Base-by-base conservation (phyloP, 2,797 vertebrate species). In the Xenopus petersii region DNA sequence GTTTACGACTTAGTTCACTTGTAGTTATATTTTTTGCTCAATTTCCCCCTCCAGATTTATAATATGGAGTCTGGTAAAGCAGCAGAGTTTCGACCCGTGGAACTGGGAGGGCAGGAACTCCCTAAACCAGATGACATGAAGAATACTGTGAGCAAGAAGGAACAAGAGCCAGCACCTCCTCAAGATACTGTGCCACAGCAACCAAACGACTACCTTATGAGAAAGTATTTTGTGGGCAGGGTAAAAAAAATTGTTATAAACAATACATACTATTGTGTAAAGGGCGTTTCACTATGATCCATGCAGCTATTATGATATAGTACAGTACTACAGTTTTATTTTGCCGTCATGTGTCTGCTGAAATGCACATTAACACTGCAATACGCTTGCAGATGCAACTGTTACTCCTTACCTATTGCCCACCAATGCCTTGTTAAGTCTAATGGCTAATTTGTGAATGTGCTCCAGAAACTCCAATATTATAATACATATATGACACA, bases 181-280 rank as follows among this genome's bases (percentile, higher is more conserved):
- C 49, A 64, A 36, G 64, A 65, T 24, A 72, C 62, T 61, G 83
- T 82, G 61, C 0, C 12, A 80, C 82, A 86, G 26, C 26, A 30
- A 30, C 26, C 2, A 4, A 30, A 30, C 26, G 4, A 30, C n/a
- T 91, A 87, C 71, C 90, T 85, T 74, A 16, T 73, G 46, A 89
- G 74, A 79, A 89, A 70, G 81, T 93, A 90, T 78, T 91, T 93
- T 81, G 90, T 93, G 48, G 79, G 92, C 26, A 87, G 92, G 91
- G 92, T 93, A 89, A 77, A 61, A 55, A 13, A 24, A 58, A 30
- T 30, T 30, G 26, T 30, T 30, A 30, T 30, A 30, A 30, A 30
- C 26, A 30, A 30, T 30, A 30, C 26, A 1, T 30, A 30, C 26
- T 30, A 30, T 30, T 30, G 26, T 2, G 26, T 30, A 30, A 30